Evolutionary conservation across 2,888 invertebrate genomes (phyloP), one percentile per base, ranked within the genome.

Genomic region (Laothoe populi): DNA sequence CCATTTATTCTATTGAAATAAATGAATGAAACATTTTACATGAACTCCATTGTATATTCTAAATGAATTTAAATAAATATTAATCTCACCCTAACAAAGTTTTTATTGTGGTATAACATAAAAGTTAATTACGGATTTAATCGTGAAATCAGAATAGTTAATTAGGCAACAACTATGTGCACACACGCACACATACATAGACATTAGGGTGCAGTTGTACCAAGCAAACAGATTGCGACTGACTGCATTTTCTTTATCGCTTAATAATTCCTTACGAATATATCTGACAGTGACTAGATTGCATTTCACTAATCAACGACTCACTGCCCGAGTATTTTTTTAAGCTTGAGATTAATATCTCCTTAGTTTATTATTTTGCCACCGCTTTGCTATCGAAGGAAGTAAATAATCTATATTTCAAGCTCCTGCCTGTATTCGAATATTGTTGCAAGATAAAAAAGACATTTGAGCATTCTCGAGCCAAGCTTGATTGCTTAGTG

Each of bases 51-150:
- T 53, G 53, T 53, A 35, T 35, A 35, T 53, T 53, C 35, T 53
- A 35, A 53, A 53, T 35, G 35, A 53, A 60, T 40, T 58, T 40
- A 24, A 26, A 40, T 49, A 53, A 42, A 40, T 60, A 53, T 60
- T 53, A 44, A 44, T 26, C 38, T 60, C 40, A 61, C 60, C 53
- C 45, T 57, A 57, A 60, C 59, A 53, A 57, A 48, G 31, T 57
- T 63, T 59, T 69, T 75, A 74, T 67, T 66, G 69, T 67, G 53
- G 65, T 67, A 63, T 67, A 72, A 67, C 73, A 77, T 77, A 76
- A 74, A 78, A 81, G 78, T 79, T 78, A 81, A 79, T 80, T 77
- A 75, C 75, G 67, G 72, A 68, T 71, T 67, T 78, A 78, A 80
- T 80, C 78, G 74, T 71, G 61, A 66, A 74, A 80, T 81, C 79